phyloP scores from a whole-genome alignment of 2,113 vertebrate genomes.

The Gymnarchus niloticus region DNA sequence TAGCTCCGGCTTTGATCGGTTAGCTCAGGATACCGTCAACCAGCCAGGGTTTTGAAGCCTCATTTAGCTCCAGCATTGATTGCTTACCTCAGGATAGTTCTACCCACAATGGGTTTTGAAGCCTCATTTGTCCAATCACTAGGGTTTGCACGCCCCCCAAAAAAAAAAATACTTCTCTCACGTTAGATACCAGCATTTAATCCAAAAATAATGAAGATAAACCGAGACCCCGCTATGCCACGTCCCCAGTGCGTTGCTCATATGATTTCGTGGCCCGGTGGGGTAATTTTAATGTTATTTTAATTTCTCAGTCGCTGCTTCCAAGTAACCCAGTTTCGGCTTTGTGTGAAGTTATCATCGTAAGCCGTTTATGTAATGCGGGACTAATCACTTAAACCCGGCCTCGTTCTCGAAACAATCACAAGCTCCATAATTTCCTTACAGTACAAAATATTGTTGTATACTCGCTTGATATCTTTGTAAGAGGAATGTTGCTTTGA shows the following conservation, averaged over 20 bases:
- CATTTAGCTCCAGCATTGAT: too few relatives aligned
- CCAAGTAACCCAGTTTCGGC: slow-evolving; percentile 16
- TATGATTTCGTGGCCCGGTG: background rate
- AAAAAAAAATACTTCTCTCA: background rate
- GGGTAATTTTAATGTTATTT: background rate
- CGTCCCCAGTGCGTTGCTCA: background rate
- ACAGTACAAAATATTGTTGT: background rate
- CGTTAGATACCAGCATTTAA: background rate
- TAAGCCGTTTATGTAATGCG: slow-evolving; percentile 20
- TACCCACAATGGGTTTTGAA: too few relatives aligned
- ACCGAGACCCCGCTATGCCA: too few relatives aligned
- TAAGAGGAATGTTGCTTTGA: background rate
- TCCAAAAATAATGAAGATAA: too few relatives aligned
- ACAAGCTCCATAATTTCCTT: background rate
- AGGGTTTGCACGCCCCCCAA: background rate
- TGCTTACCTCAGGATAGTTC: too few relatives aligned
- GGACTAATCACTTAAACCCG: slow-evolving; percentile 5
- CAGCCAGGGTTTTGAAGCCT: too few relatives aligned
- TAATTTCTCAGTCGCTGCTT: background rate
- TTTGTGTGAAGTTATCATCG: background rate
- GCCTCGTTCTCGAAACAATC: background rate
- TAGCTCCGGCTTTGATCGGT: too few relatives aligned
- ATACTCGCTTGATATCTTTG: background rate
- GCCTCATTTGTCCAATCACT: too few relatives aligned
- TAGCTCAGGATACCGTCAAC: too few relatives aligned